Conservation (phyloP, 2,888 invertebrate species). For the Agrotis exclamationis region DNA sequence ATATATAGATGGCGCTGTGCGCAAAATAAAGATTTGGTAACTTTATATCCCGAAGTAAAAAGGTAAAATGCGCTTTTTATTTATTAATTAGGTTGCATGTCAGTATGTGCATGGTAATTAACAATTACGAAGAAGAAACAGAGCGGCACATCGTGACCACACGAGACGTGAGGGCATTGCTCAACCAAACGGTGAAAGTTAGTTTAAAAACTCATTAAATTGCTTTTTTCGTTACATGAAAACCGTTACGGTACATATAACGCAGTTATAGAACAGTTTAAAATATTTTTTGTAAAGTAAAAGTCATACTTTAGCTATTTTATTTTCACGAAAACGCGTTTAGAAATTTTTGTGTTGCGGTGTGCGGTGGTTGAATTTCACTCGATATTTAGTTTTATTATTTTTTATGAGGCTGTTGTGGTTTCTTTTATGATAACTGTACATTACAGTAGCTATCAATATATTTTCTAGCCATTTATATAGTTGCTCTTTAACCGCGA, state of each 20-base stretch:
- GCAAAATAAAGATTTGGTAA: neutral
- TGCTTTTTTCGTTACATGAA: conserved; percentile 77
- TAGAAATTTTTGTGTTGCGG: conserved; percentile 38
- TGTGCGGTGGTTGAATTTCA: conserved; percentile 33
- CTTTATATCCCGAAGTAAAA: neutral
- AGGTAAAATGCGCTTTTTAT: conserved; percentile 37
- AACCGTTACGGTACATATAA: conserved; percentile 75
- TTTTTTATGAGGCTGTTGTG: conserved; percentile 1
- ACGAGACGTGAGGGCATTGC: conserved; percentile 62
- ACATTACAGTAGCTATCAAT: too few species aligned
- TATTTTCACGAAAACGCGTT: conserved; percentile 52
- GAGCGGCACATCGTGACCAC: conserved; percentile 67
- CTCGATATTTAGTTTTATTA: conserved; percentile 21
- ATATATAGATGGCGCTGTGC: conserved; percentile 47
- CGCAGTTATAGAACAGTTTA: conserved; percentile 53
- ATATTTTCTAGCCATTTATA: conserved; percentile 13
- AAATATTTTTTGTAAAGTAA: conserved; percentile 59
- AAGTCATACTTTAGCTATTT: conserved; percentile 51
- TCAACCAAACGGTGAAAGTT: conserved; percentile 79
- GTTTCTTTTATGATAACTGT: conserved; percentile 13
- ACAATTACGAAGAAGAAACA: conserved; percentile 67
- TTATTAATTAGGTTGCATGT: conserved; percentile 62
- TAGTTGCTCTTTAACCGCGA: neutral
- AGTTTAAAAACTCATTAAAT: conserved; percentile 73
- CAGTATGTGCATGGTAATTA: conserved; percentile 63